Conservation (phyloP, 2,888 invertebrate genomes). For the Allygus modestus region DNA sequence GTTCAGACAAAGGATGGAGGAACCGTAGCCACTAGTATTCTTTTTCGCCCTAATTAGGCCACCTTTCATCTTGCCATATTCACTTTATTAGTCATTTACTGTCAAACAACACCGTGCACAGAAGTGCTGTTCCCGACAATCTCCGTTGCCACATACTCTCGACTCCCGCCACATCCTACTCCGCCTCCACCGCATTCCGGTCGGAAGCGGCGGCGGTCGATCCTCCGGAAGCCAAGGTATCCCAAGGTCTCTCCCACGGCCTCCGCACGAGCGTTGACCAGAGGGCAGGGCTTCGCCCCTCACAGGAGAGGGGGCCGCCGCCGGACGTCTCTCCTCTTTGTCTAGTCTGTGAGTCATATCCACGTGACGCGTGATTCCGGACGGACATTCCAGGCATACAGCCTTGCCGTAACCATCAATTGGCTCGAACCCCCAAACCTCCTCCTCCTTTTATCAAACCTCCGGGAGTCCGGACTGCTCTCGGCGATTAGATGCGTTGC, state of each 20-base stretch:
- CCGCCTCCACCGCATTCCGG: neutral
- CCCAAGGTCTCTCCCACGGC: constrained; percentile 9
- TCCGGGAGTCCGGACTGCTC: too few species aligned
- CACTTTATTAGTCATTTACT: too few species aligned
- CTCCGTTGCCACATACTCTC: too few species aligned
- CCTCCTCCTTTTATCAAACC: too few species aligned
- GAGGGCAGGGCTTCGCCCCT: constrained; percentile 14
- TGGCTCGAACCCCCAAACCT: neutral
- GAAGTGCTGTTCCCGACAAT: too few species aligned
- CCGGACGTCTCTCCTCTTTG: neutral
- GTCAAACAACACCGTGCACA: too few species aligned
- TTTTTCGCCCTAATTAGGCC: too few species aligned
- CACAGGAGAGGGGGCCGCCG: neutral
- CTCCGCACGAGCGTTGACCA: neutral
- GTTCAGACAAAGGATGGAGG: too few species aligned
- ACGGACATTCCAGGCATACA: constrained; percentile 3
- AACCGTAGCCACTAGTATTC: too few species aligned
- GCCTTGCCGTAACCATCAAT: neutral
- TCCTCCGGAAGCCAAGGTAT: neutral
- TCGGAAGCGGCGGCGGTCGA: neutral
- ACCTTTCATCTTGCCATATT: too few species aligned
- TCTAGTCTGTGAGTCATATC: neutral
- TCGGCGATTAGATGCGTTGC: too few species aligned
- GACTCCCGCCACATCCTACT: too few species aligned
- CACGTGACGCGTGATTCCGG: neutral